Conservation (phyloP, 1,140 invertebrate genomes). For the Aphis gossypii region DNA sequence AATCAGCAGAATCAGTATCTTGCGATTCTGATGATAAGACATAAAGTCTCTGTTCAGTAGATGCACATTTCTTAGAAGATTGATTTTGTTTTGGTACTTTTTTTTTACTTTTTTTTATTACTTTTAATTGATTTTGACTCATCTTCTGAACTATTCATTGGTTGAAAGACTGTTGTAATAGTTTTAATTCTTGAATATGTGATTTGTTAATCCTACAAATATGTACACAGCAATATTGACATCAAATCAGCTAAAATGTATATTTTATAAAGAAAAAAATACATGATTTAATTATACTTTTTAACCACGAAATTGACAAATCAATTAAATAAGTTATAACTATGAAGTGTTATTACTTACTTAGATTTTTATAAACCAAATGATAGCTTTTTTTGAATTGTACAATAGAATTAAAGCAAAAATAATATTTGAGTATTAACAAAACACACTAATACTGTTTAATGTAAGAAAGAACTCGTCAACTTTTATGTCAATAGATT, state of each 20-base stretch:
- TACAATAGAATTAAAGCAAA: not conserved
- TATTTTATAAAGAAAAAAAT: not conserved
- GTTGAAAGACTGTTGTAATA: constrained; percentile 46
- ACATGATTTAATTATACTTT: not conserved
- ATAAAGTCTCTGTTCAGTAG: constrained; percentile 52
- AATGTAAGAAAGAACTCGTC: not conserved
- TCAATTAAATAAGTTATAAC: not conserved
- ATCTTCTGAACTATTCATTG: constrained; percentile 50
- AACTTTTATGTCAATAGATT: not conserved
- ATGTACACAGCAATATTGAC: not conserved
- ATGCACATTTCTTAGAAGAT: constrained; percentile 52
- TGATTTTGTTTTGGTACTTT: constrained; percentile 48
- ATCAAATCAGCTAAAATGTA: constrained; percentile 21
- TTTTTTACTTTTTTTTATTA: constrained; percentile 46
- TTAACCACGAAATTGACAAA: not conserved
- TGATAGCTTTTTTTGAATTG: constrained; percentile 30
- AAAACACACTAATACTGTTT: not conserved
- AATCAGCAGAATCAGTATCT: constrained; percentile 47
- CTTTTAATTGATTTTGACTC: constrained; percentile 51
- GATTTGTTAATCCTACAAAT: not conserved
- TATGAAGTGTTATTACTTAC: not conserved
- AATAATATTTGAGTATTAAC: not conserved
- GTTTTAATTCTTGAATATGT: not conserved
- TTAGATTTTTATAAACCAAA: not conserved
- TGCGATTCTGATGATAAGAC: constrained; percentile 40